Conservation (phyloP, 2,888 invertebrate species). For the Pristionchus exspectatus region DNA sequence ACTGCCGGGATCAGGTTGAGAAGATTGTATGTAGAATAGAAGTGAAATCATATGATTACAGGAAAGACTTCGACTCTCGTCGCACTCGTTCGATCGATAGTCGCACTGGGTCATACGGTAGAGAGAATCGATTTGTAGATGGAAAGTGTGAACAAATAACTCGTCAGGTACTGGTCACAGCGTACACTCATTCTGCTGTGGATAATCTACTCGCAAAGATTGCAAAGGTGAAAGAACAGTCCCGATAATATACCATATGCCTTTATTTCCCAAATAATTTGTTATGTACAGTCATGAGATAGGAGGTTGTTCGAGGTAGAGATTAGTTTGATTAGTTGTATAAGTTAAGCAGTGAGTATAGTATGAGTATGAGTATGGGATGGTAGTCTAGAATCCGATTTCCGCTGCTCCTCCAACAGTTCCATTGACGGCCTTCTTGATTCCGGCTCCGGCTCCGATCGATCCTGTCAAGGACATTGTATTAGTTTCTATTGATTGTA, state of each 20-base stretch:
- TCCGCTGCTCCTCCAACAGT: neutral
- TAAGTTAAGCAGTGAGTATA: neutral
- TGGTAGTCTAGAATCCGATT: constrained; percentile 7
- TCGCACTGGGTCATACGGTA: constrained; percentile 86
- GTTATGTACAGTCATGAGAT: constrained; percentile 10
- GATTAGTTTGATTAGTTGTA: constrained; percentile 3
- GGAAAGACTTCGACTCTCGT: constrained; percentile 95
- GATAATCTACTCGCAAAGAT: constrained; percentile 90
- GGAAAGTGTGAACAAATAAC: constrained; percentile 77
- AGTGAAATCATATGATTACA: constrained; percentile 79
- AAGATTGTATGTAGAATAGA: neutral
- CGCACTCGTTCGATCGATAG: constrained; percentile 85
- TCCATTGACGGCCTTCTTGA: constrained; percentile 14
- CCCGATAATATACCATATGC: neutral
- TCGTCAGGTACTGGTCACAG: constrained; percentile 87
- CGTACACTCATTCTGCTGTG: constrained; percentile 95
- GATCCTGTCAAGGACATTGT: constrained; percentile 26
- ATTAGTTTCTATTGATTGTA: neutral
- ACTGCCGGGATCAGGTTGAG: constrained; percentile 92
- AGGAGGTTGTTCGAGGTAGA: neutral
- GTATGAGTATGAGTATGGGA: neutral
- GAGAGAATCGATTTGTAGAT: neutral
- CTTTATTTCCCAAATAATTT: constrained; percentile 52
- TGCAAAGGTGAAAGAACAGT: constrained; percentile 80
- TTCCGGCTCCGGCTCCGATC: neutral